phyloP scores from a whole-genome alignment of 2,113 vertebrate genomes.

The Melozone crissalis region DNA sequence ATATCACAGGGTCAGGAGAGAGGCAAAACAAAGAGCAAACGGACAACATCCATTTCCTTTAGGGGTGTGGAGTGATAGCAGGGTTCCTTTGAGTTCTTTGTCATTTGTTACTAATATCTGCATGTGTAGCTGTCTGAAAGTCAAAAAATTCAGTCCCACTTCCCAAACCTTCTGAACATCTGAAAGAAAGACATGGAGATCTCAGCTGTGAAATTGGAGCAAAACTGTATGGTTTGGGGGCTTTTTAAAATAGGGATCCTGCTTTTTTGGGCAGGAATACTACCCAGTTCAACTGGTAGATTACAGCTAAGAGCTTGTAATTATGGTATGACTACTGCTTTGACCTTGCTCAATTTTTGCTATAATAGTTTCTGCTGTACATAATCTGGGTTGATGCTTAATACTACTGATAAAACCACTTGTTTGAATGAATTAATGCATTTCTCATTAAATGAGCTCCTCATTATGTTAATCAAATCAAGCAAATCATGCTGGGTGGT shows the following conservation, averaged over 20 bases:
- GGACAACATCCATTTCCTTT: background rate
- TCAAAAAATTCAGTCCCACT: background rate
- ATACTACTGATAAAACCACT: constrained; percentile 60
- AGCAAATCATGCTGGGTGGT: constrained; percentile 50
- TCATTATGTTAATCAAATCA: constrained; percentile 67
- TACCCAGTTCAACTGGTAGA: background rate
- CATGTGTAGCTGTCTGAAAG: background rate
- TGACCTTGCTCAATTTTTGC: constrained; percentile 46
- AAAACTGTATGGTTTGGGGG: background rate
- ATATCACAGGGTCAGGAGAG: background rate
- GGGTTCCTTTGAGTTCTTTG: background rate
- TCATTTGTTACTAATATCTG: background rate
- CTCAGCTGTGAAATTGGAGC: background rate
- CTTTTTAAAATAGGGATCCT: background rate
- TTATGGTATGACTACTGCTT: constrained; percentile 25
- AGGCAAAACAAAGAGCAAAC: background rate
- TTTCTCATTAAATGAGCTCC: constrained; percentile 64
- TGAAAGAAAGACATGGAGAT: background rate
- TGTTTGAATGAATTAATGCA: constrained; percentile 62
- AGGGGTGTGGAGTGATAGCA: background rate
- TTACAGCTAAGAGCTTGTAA: constrained; percentile 21
- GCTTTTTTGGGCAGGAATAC: background rate
- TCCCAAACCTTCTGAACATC: background rate
- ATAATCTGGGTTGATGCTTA: constrained; percentile 48
- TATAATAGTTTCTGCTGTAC: constrained; percentile 30